Percentiles rank a stretch among this genome's conserved stretches.
Evolutionary conservation across 2,888 invertebrate species (phyloP).

Genomic region (Andrena flavipes): DNA sequence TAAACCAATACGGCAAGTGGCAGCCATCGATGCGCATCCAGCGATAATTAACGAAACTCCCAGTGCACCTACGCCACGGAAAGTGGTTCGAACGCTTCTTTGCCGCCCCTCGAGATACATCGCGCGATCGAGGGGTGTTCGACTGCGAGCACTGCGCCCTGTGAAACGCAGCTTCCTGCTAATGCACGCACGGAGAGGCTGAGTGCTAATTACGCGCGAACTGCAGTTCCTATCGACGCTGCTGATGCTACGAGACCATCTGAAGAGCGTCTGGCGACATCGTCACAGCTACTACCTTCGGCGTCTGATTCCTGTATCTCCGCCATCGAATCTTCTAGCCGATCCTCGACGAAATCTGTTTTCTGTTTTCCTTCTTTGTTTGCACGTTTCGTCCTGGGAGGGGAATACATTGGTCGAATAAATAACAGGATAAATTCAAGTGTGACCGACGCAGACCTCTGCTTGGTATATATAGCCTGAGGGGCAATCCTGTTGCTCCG

Average conservation of each 20-base stretch:
- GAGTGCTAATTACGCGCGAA: slow-evolving; percentile 35
- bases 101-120: not conserved
- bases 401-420: too few relatives aligned
- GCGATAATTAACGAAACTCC: slow-evolving; percentile 29
- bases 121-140: slow-evolving; percentile 8
- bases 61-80: not conserved
- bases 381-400: too few relatives aligned
- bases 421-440: too few relatives aligned
- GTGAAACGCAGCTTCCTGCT: slow-evolving; percentile 25
- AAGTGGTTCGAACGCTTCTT: not conserved
- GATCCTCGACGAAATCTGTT: too few relatives aligned
- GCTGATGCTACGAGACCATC: not conserved
- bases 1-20: slow-evolving; percentile 5
- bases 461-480: too few relatives aligned
- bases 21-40: slow-evolving; percentile 7
- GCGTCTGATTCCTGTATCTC: too few relatives aligned
- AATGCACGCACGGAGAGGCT: slow-evolving; percentile 14
- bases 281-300: not conserved
- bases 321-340: too few relatives aligned
- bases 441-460: too few relatives aligned
- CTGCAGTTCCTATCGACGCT: slow-evolving; percentile 7
- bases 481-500: too few relatives aligned
- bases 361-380: too few relatives aligned
- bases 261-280: not conserved
- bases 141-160: not conserved